A percentile compares a stretch with the other conserved stretches of the same genome.
phyloP scores from a whole-genome alignment of 2,113 vertebrate genomes.

The Amphiprion percula region DNA sequence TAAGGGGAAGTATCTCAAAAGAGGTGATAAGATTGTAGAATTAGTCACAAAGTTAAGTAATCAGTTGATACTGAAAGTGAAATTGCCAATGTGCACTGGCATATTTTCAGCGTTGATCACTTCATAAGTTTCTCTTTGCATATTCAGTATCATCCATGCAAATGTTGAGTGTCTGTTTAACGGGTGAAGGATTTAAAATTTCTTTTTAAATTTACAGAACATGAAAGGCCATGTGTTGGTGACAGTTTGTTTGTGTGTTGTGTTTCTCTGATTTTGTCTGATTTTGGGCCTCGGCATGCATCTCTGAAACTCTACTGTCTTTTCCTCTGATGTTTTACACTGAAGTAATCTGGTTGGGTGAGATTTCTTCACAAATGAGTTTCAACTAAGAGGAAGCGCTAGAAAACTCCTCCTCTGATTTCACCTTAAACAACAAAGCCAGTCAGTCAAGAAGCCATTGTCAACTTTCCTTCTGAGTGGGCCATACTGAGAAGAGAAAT shows the following conservation, averaged over 20 bases:
- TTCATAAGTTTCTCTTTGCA: conserved; percentile 5
- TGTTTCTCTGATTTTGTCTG: neutral
- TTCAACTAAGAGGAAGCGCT: neutral
- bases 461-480: neutral
- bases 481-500: neutral
- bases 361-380: conserved; percentile 58
- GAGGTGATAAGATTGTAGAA: no score
- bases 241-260: neutral
- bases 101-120: conserved; percentile 1
- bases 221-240: neutral
- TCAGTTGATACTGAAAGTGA: conserved; percentile 1
- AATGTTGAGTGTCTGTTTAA: neutral
- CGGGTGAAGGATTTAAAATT: neutral
- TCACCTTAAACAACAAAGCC: conserved; percentile 1
- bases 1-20: no score
- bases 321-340: neutral
- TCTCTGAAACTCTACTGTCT: conserved; percentile 8
- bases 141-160: neutral
- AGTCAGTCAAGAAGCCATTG: neutral
- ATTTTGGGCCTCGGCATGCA: neutral
- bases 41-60: neutral
- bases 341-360: conserved; percentile 30
- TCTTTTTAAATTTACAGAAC: neutral
- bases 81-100: neutral
- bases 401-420: conserved; percentile 53